Evolutionary conservation across 2,113 vertebrate species (phyloP).

Genomic region (Motacilla tschutschensis): DNA sequence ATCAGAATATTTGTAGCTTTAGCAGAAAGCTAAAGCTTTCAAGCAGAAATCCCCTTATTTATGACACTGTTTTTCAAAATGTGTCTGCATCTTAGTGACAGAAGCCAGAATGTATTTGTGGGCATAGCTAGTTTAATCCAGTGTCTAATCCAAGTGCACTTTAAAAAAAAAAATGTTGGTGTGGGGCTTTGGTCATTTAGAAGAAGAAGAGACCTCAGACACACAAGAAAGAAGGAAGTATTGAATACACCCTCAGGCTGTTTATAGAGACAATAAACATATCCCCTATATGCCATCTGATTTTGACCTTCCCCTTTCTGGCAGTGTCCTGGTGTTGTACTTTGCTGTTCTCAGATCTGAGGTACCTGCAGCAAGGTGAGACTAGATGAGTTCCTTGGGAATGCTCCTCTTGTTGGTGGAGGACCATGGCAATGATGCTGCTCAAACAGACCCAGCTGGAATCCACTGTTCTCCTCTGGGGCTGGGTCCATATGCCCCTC

Average conservation of each 20-base stretch:
- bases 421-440: rapidly evolving
- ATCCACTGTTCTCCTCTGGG: rapidly evolving
- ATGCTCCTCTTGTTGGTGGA: neutral
- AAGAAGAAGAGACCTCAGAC: neutral
- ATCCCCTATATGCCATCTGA: rapidly evolving
- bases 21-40: neutral
- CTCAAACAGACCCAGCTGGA: rapidly evolving
- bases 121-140: neutral
- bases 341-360: rapidly evolving
- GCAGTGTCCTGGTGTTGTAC: neutral
- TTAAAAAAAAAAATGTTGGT: neutral
- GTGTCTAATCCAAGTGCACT: neutral
- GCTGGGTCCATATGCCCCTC: neutral
- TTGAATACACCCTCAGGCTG: neutral
- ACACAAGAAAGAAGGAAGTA: rapidly evolving
- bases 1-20: neutral
- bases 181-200: rapidly evolving
- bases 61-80: neutral
- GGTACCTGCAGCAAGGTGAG: neutral
- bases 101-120: neutral
- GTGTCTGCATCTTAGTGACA: neutral
- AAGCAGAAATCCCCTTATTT: neutral
- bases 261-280: neutral
- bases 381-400: neutral
- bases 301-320: neutral